Conservation (phyloP, 2,113 vertebrate genomes). For the Syrmaticus mikado region DNA sequence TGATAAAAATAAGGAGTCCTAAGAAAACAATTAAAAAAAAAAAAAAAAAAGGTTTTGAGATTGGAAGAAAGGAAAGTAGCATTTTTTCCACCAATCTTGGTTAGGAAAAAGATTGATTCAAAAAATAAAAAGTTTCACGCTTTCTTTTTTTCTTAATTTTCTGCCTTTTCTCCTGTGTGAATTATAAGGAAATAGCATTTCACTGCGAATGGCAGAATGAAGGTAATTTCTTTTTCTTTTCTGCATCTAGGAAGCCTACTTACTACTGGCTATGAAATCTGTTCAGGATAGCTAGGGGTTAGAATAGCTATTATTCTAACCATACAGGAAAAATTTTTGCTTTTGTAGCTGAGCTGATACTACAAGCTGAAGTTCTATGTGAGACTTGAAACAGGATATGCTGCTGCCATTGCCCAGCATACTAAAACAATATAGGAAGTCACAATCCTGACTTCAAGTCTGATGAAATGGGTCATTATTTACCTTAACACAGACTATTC, state of each 20-base stretch:
- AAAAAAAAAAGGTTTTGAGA: not conserved
- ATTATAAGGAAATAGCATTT: not conserved
- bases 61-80: not conserved
- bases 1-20: not conserved
- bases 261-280: not conserved
- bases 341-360: not conserved
- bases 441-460: not conserved
- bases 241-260: not conserved
- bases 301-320: slow-evolving; percentile 13
- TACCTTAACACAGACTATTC: not conserved
- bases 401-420: not conserved
- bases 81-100: not conserved
- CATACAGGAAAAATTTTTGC: not conserved
- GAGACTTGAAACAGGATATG: not conserved
- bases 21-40: not conserved
- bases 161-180: not conserved
- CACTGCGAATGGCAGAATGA: not conserved
- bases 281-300: not conserved
- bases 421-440: not conserved
- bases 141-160: not conserved
- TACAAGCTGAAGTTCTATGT: not conserved
- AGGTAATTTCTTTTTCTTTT: not conserved
- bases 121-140: not conserved
- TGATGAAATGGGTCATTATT: not conserved
- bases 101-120: not conserved